A percentile compares a stretch with the other conserved stretches of the same genome.
Conservation (phyloP, 2,888 invertebrate genomes). For the Sipha maydis region DNA sequence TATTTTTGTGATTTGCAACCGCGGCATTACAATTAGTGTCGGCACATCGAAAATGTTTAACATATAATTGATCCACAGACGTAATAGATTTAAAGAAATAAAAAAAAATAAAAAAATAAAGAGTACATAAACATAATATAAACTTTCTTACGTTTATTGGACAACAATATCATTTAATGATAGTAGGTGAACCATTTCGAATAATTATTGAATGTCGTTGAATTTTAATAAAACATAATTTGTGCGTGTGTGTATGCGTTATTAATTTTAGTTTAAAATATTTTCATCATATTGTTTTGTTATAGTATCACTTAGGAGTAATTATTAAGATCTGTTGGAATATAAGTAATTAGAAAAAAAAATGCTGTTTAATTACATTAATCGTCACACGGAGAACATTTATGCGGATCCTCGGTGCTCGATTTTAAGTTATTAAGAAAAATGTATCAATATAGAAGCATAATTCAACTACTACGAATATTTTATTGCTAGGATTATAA, state of each 20-base stretch:
- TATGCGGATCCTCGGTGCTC: neutral
- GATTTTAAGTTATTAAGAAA: neutral
- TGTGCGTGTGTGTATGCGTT: neutral
- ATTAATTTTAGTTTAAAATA: neutral
- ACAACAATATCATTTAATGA: neutral
- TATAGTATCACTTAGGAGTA: neutral
- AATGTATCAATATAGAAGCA: too few relatives aligned
- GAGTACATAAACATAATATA: neutral
- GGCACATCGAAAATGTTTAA: neutral
- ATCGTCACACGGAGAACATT: neutral
- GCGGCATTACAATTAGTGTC: neutral
- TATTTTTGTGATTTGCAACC: neutral
- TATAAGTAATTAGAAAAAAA: neutral
- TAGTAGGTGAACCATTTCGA: neutral
- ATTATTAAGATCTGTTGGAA: neutral
- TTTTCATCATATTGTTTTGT: neutral
- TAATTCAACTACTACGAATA: too few relatives aligned
- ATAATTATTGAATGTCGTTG: neutral
- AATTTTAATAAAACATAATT: neutral
- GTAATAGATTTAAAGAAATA: neutral
- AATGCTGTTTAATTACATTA: neutral
- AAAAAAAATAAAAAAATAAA: neutral
- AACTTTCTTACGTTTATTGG: neutral
- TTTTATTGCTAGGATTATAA: too few relatives aligned
- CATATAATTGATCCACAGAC: neutral